These are phyloP conservation scores for Mamestra brassicae DNA, from an alignment of 2,888 invertebrate species.

Conservation along the genomic window DNA sequence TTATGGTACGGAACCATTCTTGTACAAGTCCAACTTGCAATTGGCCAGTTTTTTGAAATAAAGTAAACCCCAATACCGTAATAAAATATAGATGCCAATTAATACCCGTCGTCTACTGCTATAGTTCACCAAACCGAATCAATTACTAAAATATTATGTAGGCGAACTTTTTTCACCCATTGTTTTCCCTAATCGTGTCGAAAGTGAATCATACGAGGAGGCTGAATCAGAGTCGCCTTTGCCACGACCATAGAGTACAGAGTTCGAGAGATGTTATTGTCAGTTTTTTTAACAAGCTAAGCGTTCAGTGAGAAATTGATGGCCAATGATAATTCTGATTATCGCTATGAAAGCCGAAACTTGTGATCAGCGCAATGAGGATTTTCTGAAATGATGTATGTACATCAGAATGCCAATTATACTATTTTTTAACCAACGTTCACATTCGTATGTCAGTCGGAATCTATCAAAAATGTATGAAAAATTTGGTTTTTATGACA, in stretches of 20 bases:
- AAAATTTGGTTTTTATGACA: no score
- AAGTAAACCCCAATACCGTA: slow-evolving; percentile 19
- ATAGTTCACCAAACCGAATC: slow-evolving; percentile 24
- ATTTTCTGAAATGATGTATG: no score
- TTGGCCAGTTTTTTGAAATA: not conserved
- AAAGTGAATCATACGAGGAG: slow-evolving; percentile 51
- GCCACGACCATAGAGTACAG: not conserved
- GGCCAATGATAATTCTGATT: no score
- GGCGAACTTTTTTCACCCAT: slow-evolving; percentile 28
- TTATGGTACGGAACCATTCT: no score
- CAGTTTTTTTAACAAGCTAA: not conserved
- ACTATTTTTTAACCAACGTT: no score
- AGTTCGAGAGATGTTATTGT: not conserved
- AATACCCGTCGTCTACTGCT: slow-evolving; percentile 37
- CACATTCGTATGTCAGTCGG: no score
- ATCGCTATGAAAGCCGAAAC: no score
- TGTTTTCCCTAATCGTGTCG: slow-evolving; percentile 45
- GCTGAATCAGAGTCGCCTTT: slow-evolving; percentile 22
- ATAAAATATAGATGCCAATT: slow-evolving; percentile 37
- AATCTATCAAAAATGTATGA: no score
- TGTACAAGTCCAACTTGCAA: no score
- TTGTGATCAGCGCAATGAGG: no score
- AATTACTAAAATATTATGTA: slow-evolving; percentile 15
- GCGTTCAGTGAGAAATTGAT: not conserved
- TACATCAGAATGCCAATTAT: no score